Evolutionary conservation across 2,797 vertebrate genomes (phyloP).

Genomic region (Pipistrellus pygmaeus): DNA sequence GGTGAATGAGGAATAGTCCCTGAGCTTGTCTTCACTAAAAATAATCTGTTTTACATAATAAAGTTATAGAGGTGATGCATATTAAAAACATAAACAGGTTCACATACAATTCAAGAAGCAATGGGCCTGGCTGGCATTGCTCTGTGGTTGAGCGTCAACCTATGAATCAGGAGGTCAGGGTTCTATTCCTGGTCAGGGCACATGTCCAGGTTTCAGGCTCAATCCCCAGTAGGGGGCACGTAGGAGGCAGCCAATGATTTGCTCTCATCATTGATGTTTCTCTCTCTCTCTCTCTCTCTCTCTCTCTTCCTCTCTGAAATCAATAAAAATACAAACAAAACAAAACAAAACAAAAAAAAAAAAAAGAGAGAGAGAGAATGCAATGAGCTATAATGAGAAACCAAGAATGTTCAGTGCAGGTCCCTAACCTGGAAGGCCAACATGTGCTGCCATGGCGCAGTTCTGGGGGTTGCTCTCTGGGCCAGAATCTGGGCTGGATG

Average conservation of each 20-base stretch:
- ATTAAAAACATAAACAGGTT: not conserved
- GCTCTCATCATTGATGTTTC: no score
- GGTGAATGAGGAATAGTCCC: not conserved
- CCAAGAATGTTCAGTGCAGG: not conserved
- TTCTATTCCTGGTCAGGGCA: no score
- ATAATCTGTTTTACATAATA: not conserved
- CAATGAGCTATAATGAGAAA: not conserved
- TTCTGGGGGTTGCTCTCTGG: not conserved
- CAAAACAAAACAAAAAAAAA: no score
- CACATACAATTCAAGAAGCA: not conserved
- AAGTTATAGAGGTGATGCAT: not conserved
- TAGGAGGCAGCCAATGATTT: no score
- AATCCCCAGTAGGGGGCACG: no score
- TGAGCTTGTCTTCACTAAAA: not conserved
- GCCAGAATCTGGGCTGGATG: not conserved
- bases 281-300: no score
- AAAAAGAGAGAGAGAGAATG: not conserved
- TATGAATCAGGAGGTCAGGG: no score
- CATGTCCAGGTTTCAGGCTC: no score
- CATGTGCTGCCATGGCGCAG: fast-evolving
- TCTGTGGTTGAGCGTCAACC: no score
- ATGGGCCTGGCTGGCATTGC: not conserved
- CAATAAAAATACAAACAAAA: no score
- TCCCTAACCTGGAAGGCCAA: not conserved
- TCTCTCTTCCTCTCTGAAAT: no score